Evolutionary conservation across 1,140 invertebrate genomes (phyloP).

Genomic region (Temnothorax nylanderi): DNA sequence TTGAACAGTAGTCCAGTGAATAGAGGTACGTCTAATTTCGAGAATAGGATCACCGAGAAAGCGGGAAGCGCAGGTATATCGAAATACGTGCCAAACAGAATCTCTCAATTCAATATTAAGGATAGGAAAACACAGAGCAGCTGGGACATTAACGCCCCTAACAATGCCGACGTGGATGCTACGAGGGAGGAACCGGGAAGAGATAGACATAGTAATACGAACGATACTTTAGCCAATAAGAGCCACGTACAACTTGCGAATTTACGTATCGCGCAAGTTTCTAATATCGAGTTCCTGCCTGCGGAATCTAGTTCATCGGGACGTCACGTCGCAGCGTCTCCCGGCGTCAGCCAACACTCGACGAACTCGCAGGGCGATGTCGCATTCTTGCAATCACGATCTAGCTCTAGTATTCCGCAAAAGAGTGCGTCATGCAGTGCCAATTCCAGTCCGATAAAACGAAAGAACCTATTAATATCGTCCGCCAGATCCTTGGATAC

Average conservation of each 20-base stretch:
- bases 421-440: slow-evolving; percentile 46
- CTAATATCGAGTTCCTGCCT: slow-evolving; percentile 38
- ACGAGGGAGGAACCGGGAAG: not conserved
- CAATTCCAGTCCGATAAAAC: slow-evolving; percentile 74
- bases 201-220: not conserved
- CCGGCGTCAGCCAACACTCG: not conserved
- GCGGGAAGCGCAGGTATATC: not conserved
- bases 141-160: slow-evolving; percentile 34
- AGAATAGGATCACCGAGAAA: slow-evolving; percentile 7
- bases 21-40: slow-evolving; percentile 71
- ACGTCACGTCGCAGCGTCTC: not conserved
- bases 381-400: not conserved
- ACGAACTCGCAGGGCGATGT: not conserved
- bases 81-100: slow-evolving; percentile 67
- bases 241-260: slow-evolving; percentile 12
- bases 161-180: slow-evolving; percentile 7
- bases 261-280: slow-evolving; percentile 6
- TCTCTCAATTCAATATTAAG: slow-evolving; percentile 56
- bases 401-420: slow-evolving; percentile 39
- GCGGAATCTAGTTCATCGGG: not conserved
- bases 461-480: slow-evolving; percentile 55
- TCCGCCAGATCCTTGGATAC: slow-evolving; percentile 59
- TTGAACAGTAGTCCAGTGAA: slow-evolving; percentile 78
- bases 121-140: slow-evolving; percentile 58
- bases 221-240: slow-evolving; percentile 29